These are phyloP conservation scores for Amphimedon queenslandica DNA, from an alignment of 37 sponge, comb jelly and placozoan species.

Conservation along the genomic window DNA sequence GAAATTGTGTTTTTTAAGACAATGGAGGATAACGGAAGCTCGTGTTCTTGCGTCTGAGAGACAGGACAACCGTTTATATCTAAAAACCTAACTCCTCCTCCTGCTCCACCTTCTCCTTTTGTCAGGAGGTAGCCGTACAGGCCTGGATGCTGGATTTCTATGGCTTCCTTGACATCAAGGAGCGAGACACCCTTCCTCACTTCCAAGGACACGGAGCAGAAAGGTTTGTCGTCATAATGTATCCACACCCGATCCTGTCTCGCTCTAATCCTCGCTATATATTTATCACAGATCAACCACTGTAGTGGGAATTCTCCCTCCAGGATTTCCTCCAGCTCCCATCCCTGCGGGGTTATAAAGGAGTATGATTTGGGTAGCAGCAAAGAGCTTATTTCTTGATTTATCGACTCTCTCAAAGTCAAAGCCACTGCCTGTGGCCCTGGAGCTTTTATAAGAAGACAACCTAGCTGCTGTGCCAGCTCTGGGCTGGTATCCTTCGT, in stretches of 20 bases:
- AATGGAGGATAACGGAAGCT: constrained; percentile 32
- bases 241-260: constrained; percentile 12
- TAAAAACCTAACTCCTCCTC: constrained; percentile 20
- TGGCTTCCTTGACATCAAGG: constrained; percentile 7
- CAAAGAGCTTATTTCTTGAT: not conserved
- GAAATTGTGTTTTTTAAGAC: not conserved
- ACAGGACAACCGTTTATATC: constrained; percentile 84
- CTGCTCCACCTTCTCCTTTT: not conserved
- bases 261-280: constrained; percentile 22
- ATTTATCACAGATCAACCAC: constrained; percentile 13
- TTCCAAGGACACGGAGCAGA: constrained; percentile 32
- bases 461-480: not conserved
- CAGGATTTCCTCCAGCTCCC: constrained; percentile 24
- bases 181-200: constrained; percentile 16
- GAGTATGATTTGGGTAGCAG: not conserved
- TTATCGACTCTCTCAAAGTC: not conserved
- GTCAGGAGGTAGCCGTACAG: too few species aligned
- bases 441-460: not conserved
- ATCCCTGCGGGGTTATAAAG: constrained; percentile 55
- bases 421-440: too few species aligned
- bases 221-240: constrained; percentile 21
- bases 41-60: constrained; percentile 33
- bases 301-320: constrained; percentile 17
- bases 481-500: constrained; percentile 4
- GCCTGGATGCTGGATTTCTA: constrained; percentile 35